Conservation (phyloP, 1,140 invertebrate species). For the Elymnias hypermnestra region DNA sequence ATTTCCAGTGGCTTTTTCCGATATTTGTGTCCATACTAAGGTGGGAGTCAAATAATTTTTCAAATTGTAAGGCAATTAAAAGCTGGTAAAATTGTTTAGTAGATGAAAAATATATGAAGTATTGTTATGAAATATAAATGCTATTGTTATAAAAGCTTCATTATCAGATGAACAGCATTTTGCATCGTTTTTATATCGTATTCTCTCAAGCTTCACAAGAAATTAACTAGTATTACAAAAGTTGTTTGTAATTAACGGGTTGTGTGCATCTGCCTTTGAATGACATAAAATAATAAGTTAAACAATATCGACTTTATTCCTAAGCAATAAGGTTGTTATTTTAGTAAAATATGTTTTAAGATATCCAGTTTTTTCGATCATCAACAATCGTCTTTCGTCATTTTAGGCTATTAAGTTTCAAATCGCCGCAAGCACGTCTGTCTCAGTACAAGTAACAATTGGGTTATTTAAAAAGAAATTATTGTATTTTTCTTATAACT, state of each 20-base stretch:
- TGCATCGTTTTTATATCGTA: slow-evolving; percentile 37
- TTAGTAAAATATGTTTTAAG: too few relatives aligned
- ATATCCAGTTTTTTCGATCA: slow-evolving; percentile 32
- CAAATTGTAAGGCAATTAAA: too few relatives aligned
- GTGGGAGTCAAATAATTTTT: too few relatives aligned
- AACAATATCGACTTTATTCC: too few relatives aligned
- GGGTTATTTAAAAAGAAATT: slow-evolving; percentile 21
- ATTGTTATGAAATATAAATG: background rate
- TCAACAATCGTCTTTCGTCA: slow-evolving; percentile 36
- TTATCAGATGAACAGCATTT: slow-evolving; percentile 33
- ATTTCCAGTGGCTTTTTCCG: too few relatives aligned
- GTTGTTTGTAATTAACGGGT: slow-evolving; percentile 49
- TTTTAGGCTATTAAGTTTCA: slow-evolving; percentile 35
- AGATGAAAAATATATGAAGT: slow-evolving; percentile 5
- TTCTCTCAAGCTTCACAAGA: slow-evolving; percentile 39
- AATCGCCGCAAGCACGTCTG: slow-evolving; percentile 25
- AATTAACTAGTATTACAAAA: slow-evolving; percentile 47
- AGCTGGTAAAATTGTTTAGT: too few relatives aligned
- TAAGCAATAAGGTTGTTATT: too few relatives aligned
- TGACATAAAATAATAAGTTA: too few relatives aligned
- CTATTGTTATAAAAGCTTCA: slow-evolving; percentile 34
- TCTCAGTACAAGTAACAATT: slow-evolving; percentile 13
- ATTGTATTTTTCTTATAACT: slow-evolving; percentile 21
- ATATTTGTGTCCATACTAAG: too few relatives aligned
- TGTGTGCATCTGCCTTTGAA: slow-evolving; percentile 34